phyloP scores from a whole-genome alignment of 2,113 vertebrate species.

The Serinus canaria region DNA sequence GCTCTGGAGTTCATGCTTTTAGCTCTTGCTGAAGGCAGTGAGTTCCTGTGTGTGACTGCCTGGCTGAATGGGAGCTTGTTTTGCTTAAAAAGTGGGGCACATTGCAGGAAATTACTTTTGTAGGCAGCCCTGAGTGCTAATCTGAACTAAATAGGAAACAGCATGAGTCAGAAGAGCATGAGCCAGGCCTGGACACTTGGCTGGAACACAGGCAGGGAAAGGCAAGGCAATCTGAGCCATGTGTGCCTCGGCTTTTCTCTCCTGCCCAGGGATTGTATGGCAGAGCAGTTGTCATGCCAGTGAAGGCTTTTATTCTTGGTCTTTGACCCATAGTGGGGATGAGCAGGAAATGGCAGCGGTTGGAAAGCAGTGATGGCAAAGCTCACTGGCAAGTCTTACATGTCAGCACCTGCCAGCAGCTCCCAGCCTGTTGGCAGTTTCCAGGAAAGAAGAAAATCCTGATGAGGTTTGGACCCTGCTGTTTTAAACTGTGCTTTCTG shows the following conservation, averaged over 20 bases:
- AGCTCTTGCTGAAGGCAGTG: not conserved
- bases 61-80: not conserved
- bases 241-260: not conserved
- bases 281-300: not conserved
- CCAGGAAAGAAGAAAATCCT: not conserved
- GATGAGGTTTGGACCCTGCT: not conserved
- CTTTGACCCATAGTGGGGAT: not conserved
- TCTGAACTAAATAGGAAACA: not conserved
- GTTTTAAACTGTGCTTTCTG: not conserved
- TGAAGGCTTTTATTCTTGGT: not conserved
- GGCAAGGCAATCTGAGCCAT: not conserved
- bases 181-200: not conserved
- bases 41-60: not conserved
- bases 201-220: not conserved
- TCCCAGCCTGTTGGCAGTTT: not conserved
- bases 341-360: not conserved
- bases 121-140: not conserved
- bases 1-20: not conserved
- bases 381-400: not conserved
- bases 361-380: not conserved
- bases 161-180: not conserved
- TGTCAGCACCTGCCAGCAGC: not conserved
- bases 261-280: not conserved
- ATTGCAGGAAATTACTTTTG: not conserved
- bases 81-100: conserved; percentile 5